Conservation (phyloP, 1,140 invertebrate species). For the Paraescarpia echinospica region DNA sequence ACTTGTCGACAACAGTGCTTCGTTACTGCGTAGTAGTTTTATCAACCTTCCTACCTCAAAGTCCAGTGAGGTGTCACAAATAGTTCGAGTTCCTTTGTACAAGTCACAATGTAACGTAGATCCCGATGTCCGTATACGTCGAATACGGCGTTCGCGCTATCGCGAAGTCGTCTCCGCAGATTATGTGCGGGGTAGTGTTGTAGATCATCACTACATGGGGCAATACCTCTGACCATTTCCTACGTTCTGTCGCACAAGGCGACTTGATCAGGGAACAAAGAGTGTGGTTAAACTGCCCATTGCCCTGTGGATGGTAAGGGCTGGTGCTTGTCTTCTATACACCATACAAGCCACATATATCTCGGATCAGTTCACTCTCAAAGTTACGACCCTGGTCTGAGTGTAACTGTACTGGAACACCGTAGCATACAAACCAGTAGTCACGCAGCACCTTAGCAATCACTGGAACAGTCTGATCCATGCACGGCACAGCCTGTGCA, state of each 20-base stretch:
- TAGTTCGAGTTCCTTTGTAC: too few relatives aligned
- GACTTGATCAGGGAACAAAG: slow-evolving; percentile 24
- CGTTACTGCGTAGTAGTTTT: too few relatives aligned
- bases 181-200: not conserved
- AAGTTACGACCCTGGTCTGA: slow-evolving; percentile 50
- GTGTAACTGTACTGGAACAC: slow-evolving; percentile 50
- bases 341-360: slow-evolving; percentile 32
- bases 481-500: slow-evolving; percentile 49
- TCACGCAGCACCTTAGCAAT: slow-evolving; percentile 51
- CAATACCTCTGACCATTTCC: not conserved
- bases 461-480: slow-evolving; percentile 51
- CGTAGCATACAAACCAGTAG: slow-evolving; percentile 49
- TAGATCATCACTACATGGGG: not conserved
- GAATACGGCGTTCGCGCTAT: too few relatives aligned
- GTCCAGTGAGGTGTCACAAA: too few relatives aligned
- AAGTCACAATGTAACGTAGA: too few relatives aligned
- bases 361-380: slow-evolving; percentile 33
- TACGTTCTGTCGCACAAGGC: not conserved
- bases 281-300: slow-evolving; percentile 46
- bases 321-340: slow-evolving; percentile 34
- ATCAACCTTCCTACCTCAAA: too few relatives aligned
- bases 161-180: too few relatives aligned
- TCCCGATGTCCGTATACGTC: too few relatives aligned
- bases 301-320: slow-evolving; percentile 37
- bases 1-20: too few relatives aligned